phyloP scores from a whole-genome alignment of 2,113 vertebrate genomes.

The Platysternon megacephalum region DNA sequence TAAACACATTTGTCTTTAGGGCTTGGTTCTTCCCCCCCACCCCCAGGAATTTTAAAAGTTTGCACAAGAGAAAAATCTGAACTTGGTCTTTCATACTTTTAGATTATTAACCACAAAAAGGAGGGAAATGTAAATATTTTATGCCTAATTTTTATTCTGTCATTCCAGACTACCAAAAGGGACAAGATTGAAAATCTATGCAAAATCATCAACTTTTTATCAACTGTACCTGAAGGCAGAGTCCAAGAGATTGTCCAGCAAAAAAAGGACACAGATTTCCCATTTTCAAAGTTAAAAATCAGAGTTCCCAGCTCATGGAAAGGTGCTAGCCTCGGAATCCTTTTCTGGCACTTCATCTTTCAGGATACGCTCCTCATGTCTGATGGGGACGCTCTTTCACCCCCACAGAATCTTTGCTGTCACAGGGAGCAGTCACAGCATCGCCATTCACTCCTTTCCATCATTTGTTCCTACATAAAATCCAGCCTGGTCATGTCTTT shows the following conservation, averaged over 20 bases:
- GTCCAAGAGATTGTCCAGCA: background rate
- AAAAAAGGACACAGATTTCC: background rate
- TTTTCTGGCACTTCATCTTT: background rate
- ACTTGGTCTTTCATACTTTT: background rate
- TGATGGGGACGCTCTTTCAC: background rate
- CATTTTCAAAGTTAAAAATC: background rate
- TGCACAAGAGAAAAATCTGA: background rate
- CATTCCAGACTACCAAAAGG: background rate
- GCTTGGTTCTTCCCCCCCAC: constrained; percentile 33
- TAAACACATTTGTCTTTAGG: constrained; percentile 55
- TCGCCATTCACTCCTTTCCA: background rate
- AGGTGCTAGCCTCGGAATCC: background rate
- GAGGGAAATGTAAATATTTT: background rate
- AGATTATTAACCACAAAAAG: background rate
- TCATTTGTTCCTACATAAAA: background rate
- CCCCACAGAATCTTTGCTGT: too few species aligned
- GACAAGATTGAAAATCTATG: background rate
- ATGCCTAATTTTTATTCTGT: background rate
- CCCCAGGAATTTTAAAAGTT: background rate
- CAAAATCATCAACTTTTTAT: background rate
- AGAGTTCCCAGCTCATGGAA: background rate
- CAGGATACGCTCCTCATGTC: background rate
- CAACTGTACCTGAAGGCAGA: background rate
- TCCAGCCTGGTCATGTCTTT: background rate
- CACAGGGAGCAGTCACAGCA: background rate